These are phyloP conservation scores for Bombus terrestris DNA, from an alignment of 1,140 invertebrate genomes.

Conservation along the genomic window DNA sequence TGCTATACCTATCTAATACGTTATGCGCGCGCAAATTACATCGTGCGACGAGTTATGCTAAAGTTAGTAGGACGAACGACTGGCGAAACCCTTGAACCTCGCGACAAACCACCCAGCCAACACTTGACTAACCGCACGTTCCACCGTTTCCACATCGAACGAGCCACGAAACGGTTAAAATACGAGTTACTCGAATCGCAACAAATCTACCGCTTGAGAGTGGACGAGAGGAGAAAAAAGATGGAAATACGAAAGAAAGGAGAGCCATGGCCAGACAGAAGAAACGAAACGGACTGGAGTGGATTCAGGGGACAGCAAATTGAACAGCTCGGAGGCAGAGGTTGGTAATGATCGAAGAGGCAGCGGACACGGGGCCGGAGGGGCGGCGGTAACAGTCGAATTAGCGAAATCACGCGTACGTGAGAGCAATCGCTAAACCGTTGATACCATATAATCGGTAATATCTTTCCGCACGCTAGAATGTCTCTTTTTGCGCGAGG, in stretches of 20 bases:
- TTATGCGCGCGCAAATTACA: no score
- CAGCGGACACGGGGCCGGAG: background rate
- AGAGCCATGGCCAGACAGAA: no score
- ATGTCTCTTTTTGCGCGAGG: slow-evolving; percentile 45
- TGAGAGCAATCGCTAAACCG: slow-evolving; percentile 41
- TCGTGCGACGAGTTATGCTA: no score
- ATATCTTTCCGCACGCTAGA: slow-evolving; percentile 52
- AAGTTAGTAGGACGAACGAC: no score
- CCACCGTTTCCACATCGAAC: background rate
- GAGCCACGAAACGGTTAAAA: background rate
- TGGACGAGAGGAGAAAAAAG: background rate
- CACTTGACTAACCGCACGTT: no score
- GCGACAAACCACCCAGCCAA: no score
- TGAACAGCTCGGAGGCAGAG: slow-evolving; percentile 34
- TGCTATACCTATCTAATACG: no score
- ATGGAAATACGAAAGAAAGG: background rate
- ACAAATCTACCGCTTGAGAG: background rate
- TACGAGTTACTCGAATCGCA: background rate
- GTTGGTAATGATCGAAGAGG: slow-evolving; percentile 43
- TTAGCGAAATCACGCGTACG: slow-evolving; percentile 53
- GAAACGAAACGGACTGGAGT: background rate
- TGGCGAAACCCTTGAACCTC: no score
- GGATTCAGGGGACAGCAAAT: slow-evolving; percentile 17
- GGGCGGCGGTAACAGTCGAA: slow-evolving; percentile 46
- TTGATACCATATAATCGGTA: slow-evolving; percentile 54